These are phyloP conservation scores for Cistogaster globosa DNA, from an alignment of 2,888 invertebrate species.

Conservation along the genomic window DNA sequence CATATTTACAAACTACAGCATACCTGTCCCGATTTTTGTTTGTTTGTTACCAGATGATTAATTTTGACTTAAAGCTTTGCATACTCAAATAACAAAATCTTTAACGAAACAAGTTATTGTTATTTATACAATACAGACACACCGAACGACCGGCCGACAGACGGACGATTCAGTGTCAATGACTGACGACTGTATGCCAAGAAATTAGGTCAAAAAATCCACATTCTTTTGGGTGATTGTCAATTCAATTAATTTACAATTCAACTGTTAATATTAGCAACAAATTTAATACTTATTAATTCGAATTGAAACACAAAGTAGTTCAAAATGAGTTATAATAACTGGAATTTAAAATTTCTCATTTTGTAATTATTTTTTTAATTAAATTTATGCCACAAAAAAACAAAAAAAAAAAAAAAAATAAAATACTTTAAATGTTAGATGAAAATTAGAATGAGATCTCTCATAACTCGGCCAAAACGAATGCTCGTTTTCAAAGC, in stretches of 20 bases:
- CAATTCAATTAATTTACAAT: conserved; percentile 67
- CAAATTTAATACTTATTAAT: conserved; percentile 18
- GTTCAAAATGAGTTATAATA: background rate
- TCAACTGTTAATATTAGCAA: conserved; percentile 50
- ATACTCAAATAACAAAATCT: conserved; percentile 60
- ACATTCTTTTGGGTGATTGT: conserved; percentile 69
- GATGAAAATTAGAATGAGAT: no score
- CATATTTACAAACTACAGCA: background rate
- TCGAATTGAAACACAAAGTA: background rate
- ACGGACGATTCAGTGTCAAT: conserved; percentile 24
- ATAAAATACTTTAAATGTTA: no score
- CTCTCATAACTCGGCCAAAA: no score
- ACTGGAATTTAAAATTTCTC: no score
- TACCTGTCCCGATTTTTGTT: conserved; percentile 37
- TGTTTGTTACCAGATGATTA: conserved; percentile 44
- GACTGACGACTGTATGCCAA: conserved; percentile 40
- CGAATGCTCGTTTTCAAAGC: no score
- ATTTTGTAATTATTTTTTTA: no score
- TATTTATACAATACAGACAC: conserved; percentile 26
- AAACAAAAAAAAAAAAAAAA: no score
- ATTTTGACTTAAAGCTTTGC: conserved; percentile 65
- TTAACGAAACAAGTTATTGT: conserved; percentile 58
- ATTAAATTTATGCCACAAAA: no score
- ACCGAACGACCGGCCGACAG: background rate
- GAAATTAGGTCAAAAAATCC: conserved; percentile 67